phyloP scores from a whole-genome alignment of 2,113 vertebrate genomes.

The Acanthisitta chloris region DNA sequence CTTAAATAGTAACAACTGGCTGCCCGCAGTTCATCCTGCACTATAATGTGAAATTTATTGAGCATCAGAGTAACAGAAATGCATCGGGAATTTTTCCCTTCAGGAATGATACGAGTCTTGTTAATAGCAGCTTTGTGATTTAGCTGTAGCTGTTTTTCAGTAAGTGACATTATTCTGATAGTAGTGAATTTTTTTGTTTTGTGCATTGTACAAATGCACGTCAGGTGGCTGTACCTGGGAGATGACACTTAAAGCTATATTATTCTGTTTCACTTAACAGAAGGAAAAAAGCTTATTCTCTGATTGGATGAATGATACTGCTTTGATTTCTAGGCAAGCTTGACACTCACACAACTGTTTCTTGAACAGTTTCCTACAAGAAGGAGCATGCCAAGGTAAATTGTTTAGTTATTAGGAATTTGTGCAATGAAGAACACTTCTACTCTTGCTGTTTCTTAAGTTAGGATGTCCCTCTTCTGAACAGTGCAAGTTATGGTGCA shows the following conservation, averaged over 20 bases:
- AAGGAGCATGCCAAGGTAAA: neutral
- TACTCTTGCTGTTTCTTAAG: neutral
- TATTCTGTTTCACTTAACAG: neutral
- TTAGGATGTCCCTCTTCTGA: neutral
- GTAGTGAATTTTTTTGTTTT: neutral
- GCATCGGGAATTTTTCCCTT: slow-evolving; percentile 16
- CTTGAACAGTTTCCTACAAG: neutral
- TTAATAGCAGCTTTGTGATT: slow-evolving; percentile 35
- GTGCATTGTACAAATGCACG: neutral
- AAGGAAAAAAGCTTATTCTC: neutral
- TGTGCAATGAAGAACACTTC: neutral
- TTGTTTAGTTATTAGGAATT: neutral
- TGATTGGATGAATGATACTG: neutral
- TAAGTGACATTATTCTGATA: neutral
- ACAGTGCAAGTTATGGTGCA: neutral
- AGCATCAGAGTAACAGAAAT: neutral
- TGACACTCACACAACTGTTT: neutral
- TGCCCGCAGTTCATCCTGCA: neutral
- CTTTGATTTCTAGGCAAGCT: neutral
- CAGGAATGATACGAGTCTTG: neutral
- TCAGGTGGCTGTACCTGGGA: neutral
- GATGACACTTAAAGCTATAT: neutral
- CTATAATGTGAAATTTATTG: slow-evolving; percentile 9
- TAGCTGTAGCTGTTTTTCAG: neutral
- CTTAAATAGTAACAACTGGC: neutral